Conservation (phyloP, 2,888 invertebrate species). For the Diachrysia chrysitis region DNA sequence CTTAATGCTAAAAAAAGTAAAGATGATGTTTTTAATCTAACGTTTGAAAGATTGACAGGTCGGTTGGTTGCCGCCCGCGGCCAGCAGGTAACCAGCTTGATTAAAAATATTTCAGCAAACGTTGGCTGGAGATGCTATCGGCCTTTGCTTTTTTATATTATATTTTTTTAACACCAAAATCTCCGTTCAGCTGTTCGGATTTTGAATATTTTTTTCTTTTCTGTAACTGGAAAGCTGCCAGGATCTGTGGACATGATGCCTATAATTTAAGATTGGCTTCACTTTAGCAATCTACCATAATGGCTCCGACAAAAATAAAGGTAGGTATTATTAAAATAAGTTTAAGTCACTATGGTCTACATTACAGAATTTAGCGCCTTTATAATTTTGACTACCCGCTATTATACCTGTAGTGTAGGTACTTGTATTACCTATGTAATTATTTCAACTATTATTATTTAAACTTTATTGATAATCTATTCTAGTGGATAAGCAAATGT, state of each 20-base stretch:
- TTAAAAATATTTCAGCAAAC: constrained; percentile 88
- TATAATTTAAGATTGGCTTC: constrained; percentile 2
- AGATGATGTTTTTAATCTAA: constrained; percentile 88
- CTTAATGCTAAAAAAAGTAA: constrained; percentile 85
- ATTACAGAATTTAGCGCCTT: too few relatives aligned
- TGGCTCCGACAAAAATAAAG: too few relatives aligned
- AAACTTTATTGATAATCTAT: too few relatives aligned
- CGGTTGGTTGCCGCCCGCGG: constrained; percentile 78
- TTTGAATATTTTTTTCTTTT: constrained; percentile 27
- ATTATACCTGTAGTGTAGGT: too few relatives aligned
- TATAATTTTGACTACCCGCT: too few relatives aligned
- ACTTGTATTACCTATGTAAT: too few relatives aligned
- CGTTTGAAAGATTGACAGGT: constrained; percentile 89
- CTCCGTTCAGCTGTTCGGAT: constrained; percentile 53
- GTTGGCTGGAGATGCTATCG: constrained; percentile 71
- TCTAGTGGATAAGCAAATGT: too few relatives aligned
- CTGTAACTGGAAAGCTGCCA: constrained; percentile 32
- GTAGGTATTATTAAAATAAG: too few relatives aligned
- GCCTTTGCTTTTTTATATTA: constrained; percentile 62
- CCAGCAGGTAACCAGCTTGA: constrained; percentile 87
- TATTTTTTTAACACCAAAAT: constrained; percentile 51
- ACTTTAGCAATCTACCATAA: neutral
- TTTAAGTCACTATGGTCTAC: too few relatives aligned
- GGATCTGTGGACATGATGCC: neutral
- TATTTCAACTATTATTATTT: too few relatives aligned